phyloP scores from a whole-genome alignment of 2,113 vertebrate genomes.

The Sporophila hypoxantha region DNA sequence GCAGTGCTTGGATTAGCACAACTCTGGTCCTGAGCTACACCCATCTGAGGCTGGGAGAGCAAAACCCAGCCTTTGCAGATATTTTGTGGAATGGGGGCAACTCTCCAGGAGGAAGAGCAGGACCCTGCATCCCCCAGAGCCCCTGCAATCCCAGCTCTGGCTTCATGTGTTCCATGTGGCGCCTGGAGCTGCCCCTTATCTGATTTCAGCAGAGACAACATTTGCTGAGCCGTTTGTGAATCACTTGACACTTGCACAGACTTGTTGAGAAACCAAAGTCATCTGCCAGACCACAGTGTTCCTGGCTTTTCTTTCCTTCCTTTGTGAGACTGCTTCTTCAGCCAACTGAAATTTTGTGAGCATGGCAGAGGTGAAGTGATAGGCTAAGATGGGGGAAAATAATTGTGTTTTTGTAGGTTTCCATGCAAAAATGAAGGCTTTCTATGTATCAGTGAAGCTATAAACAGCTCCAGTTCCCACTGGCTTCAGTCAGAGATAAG shows the following conservation, averaged over 20 bases:
- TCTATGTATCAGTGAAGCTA: neutral
- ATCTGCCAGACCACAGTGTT: neutral
- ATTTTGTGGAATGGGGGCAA: neutral
- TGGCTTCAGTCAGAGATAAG: neutral
- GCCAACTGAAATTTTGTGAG: neutral
- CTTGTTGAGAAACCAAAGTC: conserved; percentile 20
- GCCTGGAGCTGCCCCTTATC: neutral
- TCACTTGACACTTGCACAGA: neutral
- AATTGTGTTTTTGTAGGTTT: neutral
- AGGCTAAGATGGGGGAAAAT: neutral
- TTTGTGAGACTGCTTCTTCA: neutral
- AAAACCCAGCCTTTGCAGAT: neutral
- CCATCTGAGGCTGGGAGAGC: neutral
- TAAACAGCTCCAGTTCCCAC: neutral
- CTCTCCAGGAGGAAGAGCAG: accelerated
- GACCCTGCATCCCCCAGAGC: neutral
- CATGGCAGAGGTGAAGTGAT: neutral
- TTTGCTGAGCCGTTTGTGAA: conserved; percentile 37
- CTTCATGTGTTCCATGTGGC: neutral
- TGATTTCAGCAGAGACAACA: neutral
- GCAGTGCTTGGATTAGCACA: neutral
- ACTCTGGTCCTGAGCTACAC: neutral
- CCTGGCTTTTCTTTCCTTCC: neutral
- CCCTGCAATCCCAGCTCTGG: neutral
- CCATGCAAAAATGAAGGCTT: neutral